phyloP scores from a whole-genome alignment of 2,797 vertebrate genomes.

The Microcaecilia unicolor region DNA sequence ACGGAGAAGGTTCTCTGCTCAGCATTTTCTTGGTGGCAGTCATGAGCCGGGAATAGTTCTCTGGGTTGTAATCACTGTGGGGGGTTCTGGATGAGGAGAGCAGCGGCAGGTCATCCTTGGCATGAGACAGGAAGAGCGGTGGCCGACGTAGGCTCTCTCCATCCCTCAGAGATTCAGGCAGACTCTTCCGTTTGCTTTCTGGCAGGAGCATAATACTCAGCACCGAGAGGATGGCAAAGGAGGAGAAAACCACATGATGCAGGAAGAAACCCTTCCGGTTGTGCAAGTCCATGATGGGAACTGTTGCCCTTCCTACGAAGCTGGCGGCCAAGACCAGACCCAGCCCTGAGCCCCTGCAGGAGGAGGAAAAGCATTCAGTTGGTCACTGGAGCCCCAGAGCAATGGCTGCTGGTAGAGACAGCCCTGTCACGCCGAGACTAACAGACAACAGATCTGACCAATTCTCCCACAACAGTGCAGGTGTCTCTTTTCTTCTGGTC shows the following conservation, averaged over 20 bases:
- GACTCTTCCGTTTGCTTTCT: conserved; percentile 64
- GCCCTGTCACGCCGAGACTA: too few relatives aligned
- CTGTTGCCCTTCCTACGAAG: conserved; percentile 65
- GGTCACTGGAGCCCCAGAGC: too few relatives aligned
- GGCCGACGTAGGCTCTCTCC: conserved; percentile 64
- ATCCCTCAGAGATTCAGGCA: conserved; percentile 71
- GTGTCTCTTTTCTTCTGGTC: too few relatives aligned
- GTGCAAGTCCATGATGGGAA: conserved; percentile 72
- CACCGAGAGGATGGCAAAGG: conserved; percentile 74
- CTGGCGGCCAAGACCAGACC: conserved; percentile 71
- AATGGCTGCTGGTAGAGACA: too few relatives aligned
- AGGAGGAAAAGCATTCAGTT: too few relatives aligned
- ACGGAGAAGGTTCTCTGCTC: conserved; percentile 38
- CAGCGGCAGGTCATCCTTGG: conserved; percentile 58
- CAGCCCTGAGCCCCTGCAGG: conserved; percentile 67
- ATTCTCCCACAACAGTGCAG: too few relatives aligned
- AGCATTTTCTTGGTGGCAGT: conserved; percentile 55
- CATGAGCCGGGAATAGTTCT: conserved; percentile 57
- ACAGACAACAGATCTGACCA: too few relatives aligned
- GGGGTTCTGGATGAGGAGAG: conserved; percentile 24
- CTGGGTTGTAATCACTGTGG: conserved; percentile 43
- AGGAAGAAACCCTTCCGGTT: conserved; percentile 74
- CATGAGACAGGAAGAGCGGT: conserved; percentile 49
- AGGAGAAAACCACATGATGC: conserved; percentile 75
- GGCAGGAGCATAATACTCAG: conserved; percentile 78